These are phyloP conservation scores for Rachycentron canadum DNA, from an alignment of 2,797 vertebrate species.

Conservation along the genomic window DNA sequence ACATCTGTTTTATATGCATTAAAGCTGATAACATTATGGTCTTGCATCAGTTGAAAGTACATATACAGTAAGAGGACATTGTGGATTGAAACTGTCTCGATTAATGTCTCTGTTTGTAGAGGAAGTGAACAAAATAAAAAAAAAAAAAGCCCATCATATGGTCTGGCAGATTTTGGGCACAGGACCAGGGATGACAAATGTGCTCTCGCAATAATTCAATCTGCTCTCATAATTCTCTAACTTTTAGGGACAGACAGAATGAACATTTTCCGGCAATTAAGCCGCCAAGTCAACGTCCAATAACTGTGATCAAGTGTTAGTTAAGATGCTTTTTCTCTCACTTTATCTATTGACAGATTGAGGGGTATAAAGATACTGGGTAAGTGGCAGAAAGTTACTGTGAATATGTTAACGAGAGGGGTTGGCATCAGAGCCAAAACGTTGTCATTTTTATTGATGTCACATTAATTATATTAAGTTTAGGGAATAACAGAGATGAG, in stretches of 20 bases:
- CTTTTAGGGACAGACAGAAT: slow-evolving; percentile 88
- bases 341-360: slow-evolving; percentile 87
- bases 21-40: slow-evolving; percentile 66
- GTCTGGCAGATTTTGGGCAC: slow-evolving; percentile 91
- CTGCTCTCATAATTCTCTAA: slow-evolving; percentile 91
- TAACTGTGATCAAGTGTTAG: slow-evolving; percentile 87
- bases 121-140: slow-evolving; percentile 88
- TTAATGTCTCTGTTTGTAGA: slow-evolving; percentile 86
- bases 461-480: slow-evolving; percentile 69
- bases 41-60: slow-evolving; percentile 57
- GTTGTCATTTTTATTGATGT: slow-evolving; percentile 75
- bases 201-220: slow-evolving; percentile 91
- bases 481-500: slow-evolving; percentile 55
- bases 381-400: slow-evolving; percentile 86
- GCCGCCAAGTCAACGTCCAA: slow-evolving; percentile 86
- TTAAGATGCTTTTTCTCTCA: slow-evolving; percentile 85
- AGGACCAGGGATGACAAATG: slow-evolving; percentile 89
- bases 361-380: slow-evolving; percentile 83
- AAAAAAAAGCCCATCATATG: slow-evolving; percentile 91
- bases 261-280: slow-evolving; percentile 86
- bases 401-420: slow-evolving; percentile 86
- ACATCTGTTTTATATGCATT: slow-evolving; percentile 70
- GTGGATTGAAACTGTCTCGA: slow-evolving; percentile 71
- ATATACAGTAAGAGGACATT: slow-evolving; percentile 72
- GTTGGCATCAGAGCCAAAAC: slow-evolving; percentile 76